Base-by-base conservation (phyloP, 2,797 vertebrate genomes). In the Sphaeramia orbicularis region DNA sequence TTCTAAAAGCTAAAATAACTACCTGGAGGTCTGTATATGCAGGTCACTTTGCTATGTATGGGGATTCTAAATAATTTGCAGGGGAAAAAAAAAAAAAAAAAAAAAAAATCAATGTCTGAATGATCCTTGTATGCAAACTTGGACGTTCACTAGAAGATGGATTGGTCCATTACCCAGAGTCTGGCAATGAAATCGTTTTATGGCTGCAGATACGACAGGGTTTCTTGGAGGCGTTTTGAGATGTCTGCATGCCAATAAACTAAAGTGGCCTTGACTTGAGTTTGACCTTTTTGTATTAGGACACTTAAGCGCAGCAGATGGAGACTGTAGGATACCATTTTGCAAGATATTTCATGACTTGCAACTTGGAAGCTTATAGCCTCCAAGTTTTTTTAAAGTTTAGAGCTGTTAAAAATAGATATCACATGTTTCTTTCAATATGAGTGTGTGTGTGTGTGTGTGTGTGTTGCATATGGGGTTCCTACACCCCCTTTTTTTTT, bases 261-360 rank as follows among this genome's bases (percentile, higher is more conserved):
- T 64, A 55, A 85, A 88, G 78, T 83, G 71, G 81, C 74, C 81
- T 86, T 83, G 86, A 89, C 85, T 87, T 80, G 83, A 64, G 78
- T 84, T 84, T 86, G 86, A 88, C 85, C 88, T 84, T 74, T 74
- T 75, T 80, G 64, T 58, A 66, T 78, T 61, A 35, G 48, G 43
- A 57, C 65, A 67, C 50, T 75, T 64, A 49, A 55, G 10, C 69
- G 71, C 67, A 45, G 72, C 79, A 84, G 77, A 78, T 81, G 77
- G 49, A 72, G 57, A 18, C 62, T 74, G 65, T 14, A 41, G 40
- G 35, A 49, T 60, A 6, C 6, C 14, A 14, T 36, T 59, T 54
- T 59, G 15, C 44, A 49, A 47, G 61, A 57, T 69, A 80, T 77
- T 77, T 60, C 63, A 72, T 62, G 67, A 80, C 66, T 70, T 76